These are phyloP conservation scores for Mellivora capensis DNA, from an alignment of 2,113 vertebrate species.

Conservation along the genomic window DNA sequence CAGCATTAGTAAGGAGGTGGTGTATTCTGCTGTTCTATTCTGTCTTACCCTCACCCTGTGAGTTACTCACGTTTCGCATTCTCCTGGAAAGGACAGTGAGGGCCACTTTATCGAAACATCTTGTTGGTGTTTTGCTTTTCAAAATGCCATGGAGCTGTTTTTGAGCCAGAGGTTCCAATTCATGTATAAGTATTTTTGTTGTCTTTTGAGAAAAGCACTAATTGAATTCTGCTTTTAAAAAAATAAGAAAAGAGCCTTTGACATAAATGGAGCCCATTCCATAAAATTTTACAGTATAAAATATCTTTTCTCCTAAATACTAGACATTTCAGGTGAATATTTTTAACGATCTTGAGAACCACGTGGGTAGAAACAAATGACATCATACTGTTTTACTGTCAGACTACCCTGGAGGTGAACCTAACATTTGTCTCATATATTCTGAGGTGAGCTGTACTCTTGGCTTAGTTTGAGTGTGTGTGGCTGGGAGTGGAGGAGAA, in stretches of 20 bases:
- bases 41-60: not conserved
- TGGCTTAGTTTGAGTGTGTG: not conserved
- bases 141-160: not conserved
- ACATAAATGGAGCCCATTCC: not conserved
- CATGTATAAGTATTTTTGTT: not conserved
- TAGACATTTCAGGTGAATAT: conserved; percentile 18
- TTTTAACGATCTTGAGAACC: conserved; percentile 2
- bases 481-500: not conserved
- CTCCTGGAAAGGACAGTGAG: not conserved
- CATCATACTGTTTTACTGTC: not conserved
- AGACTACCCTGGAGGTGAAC: not conserved
- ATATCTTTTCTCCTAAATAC: not conserved
- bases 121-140: not conserved
- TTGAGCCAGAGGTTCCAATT: not conserved
- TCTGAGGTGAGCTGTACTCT: not conserved
- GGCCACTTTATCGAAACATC: not conserved
- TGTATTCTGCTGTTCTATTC: not conserved
- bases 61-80: not conserved
- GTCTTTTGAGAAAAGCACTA: not conserved
- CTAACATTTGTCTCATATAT: not conserved
- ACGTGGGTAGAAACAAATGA: not conserved
- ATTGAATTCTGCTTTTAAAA: conserved; percentile 32
- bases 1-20: not conserved
- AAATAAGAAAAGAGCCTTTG: not conserved
- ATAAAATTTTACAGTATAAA: not conserved